These are phyloP conservation scores for Mesoclemmys tuberculata DNA, from an alignment of 2,113 vertebrate species.

Conservation along the genomic window DNA sequence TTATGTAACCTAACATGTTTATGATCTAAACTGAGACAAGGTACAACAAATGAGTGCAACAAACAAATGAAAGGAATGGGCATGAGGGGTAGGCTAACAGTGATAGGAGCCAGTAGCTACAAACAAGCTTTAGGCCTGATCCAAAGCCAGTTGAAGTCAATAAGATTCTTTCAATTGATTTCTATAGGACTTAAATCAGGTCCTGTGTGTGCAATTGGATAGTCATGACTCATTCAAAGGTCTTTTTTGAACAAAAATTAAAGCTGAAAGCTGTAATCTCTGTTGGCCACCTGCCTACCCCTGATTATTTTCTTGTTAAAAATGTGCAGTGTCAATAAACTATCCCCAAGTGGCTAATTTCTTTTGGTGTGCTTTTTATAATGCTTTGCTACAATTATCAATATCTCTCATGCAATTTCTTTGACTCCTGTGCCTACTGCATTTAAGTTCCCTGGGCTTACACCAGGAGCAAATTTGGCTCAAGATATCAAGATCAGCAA, in stretches of 20 bases:
- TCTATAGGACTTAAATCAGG: background rate
- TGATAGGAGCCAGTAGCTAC: background rate
- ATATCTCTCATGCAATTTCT: accelerated
- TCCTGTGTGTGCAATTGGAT: background rate
- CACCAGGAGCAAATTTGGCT: background rate
- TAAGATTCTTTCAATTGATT: background rate
- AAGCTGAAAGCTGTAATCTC: background rate
- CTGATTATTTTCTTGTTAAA: background rate
- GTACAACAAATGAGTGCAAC: background rate
- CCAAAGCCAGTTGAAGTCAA: background rate
- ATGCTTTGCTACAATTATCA: background rate
- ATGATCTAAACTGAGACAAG: background rate
- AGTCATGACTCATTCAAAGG: background rate
- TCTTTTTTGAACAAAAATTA: background rate
- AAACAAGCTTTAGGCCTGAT: background rate
- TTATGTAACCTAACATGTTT: background rate
- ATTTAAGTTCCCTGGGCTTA: background rate
- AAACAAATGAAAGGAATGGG: background rate
- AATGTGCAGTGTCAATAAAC: background rate
- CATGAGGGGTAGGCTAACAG: background rate
- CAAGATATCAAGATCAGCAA: background rate
- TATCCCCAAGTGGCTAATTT: background rate
- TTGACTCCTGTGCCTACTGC: background rate
- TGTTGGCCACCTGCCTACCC: background rate
- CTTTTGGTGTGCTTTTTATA: background rate